Evolutionary conservation across 2,797 vertebrate species (phyloP).

Genomic region (Falco biarmicus): DNA sequence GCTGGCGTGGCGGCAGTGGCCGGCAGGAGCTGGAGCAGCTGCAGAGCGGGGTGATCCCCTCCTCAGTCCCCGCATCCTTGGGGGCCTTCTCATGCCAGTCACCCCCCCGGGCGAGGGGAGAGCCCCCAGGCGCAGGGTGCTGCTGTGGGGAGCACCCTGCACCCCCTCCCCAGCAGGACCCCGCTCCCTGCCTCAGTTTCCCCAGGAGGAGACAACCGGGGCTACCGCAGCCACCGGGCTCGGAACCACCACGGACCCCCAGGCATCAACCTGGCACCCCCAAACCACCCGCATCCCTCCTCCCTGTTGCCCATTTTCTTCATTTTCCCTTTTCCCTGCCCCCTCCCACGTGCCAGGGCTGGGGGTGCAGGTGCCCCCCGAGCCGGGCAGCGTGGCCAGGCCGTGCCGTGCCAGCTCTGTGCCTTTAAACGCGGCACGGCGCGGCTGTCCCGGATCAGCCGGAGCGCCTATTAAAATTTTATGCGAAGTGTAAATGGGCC

Average conservation of each 20-base stretch:
- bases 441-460: constrained; percentile 83
- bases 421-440: constrained; percentile 77
- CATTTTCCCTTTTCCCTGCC: neutral
- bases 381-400: neutral
- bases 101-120: accelerated
- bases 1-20: accelerated
- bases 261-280: accelerated
- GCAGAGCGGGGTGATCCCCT: neutral
- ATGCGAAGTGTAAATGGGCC: constrained; percentile 86
- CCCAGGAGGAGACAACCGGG: neutral
- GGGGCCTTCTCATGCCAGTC: too few species aligned
- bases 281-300: accelerated
- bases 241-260: neutral
- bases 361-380: neutral
- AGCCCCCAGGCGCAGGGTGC: accelerated
- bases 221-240: neutral
- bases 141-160: too few species aligned
- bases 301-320: accelerated
- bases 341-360: accelerated
- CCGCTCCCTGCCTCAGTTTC: neutral
- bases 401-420: constrained; percentile 53
- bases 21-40: neutral
- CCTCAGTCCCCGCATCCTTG: accelerated
- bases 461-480: constrained; percentile 86
- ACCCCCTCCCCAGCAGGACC: too few species aligned